These are phyloP conservation scores for Poecilia latipinna DNA, from an alignment of 2,113 vertebrate genomes.

Conservation along the genomic window DNA sequence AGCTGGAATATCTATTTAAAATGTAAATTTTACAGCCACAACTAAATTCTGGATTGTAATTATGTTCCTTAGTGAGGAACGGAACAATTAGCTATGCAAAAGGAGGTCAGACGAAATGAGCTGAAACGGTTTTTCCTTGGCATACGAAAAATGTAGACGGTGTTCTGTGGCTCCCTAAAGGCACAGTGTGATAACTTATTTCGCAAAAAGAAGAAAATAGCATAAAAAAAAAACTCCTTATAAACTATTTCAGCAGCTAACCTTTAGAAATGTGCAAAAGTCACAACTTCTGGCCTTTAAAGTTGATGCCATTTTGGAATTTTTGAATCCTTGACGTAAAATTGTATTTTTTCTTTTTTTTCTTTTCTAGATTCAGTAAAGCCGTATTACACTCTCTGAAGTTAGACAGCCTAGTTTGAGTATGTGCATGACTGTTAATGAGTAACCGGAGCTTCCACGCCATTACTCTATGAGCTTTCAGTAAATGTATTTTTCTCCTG, in stretches of 20 bases:
- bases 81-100: neutral
- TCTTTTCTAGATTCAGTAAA: neutral
- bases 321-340: neutral
- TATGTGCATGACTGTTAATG: neutral
- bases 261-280: neutral
- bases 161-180: neutral
- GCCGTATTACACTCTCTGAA: neutral
- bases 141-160: neutral
- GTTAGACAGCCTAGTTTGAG: neutral
- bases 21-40: too few species aligned
- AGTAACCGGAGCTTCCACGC: neutral
- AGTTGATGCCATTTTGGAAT: neutral
- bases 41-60: too few species aligned
- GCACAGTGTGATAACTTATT: neutral
- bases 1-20: too few species aligned
- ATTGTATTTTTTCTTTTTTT: neutral
- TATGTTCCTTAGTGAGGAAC: too few species aligned
- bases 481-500: neutral
- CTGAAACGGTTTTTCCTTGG: neutral
- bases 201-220: neutral
- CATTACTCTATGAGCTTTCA: too few species aligned
- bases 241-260: neutral
- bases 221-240: neutral
- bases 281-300: neutral
- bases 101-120: neutral